Evolutionary conservation across 2,888 invertebrate species (phyloP).

Genomic region (Cryptocheilus praepositus): DNA sequence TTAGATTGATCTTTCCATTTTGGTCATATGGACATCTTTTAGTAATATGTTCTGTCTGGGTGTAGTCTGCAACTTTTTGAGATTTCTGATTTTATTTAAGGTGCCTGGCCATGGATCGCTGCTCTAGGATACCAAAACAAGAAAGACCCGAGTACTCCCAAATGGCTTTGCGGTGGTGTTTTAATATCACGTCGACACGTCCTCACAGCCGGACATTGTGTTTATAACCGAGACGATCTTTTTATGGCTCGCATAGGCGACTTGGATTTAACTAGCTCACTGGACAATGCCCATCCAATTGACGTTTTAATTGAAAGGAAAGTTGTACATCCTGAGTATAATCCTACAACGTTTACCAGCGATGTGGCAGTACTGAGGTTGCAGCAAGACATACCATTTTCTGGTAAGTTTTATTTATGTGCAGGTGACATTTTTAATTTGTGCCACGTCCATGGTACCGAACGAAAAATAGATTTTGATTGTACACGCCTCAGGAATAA

Average conservation of each 20-base stretch:
- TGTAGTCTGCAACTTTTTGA: no score
- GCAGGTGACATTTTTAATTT: neutral
- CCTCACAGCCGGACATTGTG: conserved; percentile 88
- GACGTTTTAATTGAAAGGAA: conserved; percentile 80
- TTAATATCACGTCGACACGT: conserved; percentile 83
- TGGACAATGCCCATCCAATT: conserved; percentile 79
- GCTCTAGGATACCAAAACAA: conserved; percentile 81
- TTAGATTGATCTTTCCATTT: no score
- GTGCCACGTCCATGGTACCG: neutral
- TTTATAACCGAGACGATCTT: conserved; percentile 79
- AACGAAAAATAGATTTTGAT: no score
- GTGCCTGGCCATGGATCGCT: conserved; percentile 89
- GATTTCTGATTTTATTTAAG: conserved; percentile 69
- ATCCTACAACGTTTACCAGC: conserved; percentile 79
- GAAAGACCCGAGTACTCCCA: conserved; percentile 71
- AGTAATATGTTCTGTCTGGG: no score
- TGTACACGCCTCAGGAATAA: no score
- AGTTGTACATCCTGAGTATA: conserved; percentile 83
- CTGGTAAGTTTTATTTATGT: conserved; percentile 73
- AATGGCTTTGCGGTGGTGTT: conserved; percentile 82
- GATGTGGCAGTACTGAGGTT: conserved; percentile 88
- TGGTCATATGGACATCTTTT: no score
- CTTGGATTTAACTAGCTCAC: conserved; percentile 81
- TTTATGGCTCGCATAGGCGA: conserved; percentile 87
- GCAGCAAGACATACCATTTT: conserved; percentile 77